Conservation (phyloP, 2,797 vertebrate species). For the Anabas testudineus region DNA sequence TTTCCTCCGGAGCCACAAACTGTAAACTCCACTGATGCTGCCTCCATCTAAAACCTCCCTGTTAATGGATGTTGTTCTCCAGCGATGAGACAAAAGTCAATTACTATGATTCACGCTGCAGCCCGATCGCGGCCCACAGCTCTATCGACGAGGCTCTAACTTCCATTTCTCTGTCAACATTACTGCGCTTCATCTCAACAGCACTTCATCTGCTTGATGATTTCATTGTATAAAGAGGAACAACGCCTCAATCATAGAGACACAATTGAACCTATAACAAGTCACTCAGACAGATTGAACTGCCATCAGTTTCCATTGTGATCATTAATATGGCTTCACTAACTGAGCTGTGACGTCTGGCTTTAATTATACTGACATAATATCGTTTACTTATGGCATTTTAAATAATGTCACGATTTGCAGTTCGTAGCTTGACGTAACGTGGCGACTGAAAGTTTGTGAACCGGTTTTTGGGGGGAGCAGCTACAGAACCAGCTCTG, state of each 20-base stretch:
- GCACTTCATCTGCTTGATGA: conserved; percentile 29
- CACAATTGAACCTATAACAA: neutral
- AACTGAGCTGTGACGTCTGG: neutral
- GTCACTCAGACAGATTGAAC: neutral
- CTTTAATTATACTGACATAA: neutral
- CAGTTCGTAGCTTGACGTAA: too few relatives aligned
- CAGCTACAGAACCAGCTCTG: too few relatives aligned
- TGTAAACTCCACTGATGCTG: conserved; percentile 20
- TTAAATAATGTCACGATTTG: neutral
- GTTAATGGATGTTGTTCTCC: conserved; percentile 66
- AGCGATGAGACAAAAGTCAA: conserved; percentile 59
- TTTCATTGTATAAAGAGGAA: neutral
- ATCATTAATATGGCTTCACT: neutral
- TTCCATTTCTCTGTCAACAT: conserved; percentile 61
- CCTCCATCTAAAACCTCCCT: conserved; percentile 38
- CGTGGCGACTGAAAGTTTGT: too few relatives aligned
- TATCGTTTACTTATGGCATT: neutral
- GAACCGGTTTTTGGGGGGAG: too few relatives aligned
- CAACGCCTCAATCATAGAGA: neutral
- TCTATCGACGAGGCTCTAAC: conserved; percentile 46
- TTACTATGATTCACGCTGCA: conserved; percentile 62
- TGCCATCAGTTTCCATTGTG: neutral
- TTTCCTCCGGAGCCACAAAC: conserved; percentile 24
- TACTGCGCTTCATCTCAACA: conserved; percentile 31
- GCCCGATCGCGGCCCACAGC: conserved; percentile 35